Conservation (phyloP, 2,888 invertebrate species). For the Operophtera brumata region DNA sequence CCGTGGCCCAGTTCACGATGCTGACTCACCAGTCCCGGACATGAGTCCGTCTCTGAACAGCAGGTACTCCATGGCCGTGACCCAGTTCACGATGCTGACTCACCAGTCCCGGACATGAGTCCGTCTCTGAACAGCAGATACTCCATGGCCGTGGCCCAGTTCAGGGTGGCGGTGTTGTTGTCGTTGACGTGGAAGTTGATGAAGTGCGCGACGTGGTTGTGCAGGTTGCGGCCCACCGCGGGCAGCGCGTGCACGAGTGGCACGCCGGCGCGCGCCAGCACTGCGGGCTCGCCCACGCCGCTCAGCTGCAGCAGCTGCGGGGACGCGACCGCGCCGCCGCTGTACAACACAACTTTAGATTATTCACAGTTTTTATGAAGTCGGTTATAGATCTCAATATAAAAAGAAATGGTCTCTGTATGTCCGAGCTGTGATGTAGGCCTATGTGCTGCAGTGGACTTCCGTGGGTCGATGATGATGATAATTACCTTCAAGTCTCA, state of each 20-base stretch:
- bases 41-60: too few species aligned
- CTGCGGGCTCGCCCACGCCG: slow-evolving; percentile 90
- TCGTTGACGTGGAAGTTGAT: slow-evolving; percentile 90
- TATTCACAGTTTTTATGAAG: too few species aligned
- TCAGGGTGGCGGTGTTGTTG: slow-evolving; percentile 91
- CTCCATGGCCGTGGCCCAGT: slow-evolving; percentile 96
- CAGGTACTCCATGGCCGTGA: too few species aligned
- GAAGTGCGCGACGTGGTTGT: slow-evolving; percentile 91
- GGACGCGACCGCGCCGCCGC: slow-evolving; percentile 93
- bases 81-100: too few species aligned
- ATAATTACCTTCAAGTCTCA: too few species aligned
- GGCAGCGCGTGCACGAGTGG: slow-evolving; percentile 86
- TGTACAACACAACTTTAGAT: slow-evolving; percentile 36
- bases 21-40: too few species aligned
- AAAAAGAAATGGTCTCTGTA: too few species aligned
- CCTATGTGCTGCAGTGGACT: too few species aligned
- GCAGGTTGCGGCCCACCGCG: slow-evolving; percentile 91
- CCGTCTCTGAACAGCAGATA: slow-evolving; percentile 93
- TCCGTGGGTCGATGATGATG: too few species aligned
- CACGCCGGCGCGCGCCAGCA: slow-evolving; percentile 83
- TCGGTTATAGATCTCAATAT: too few species aligned
- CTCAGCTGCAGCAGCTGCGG: slow-evolving; percentile 95
- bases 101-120: slow-evolving; percentile 93
- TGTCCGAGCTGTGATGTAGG: too few species aligned
- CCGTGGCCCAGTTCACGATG: slow-evolving; percentile 95